Percentiles rank a stretch among this genome's conserved stretches.
phyloP scores from a whole-genome alignment of 2,797 vertebrate genomes.

The Diplodus sargus region DNA sequence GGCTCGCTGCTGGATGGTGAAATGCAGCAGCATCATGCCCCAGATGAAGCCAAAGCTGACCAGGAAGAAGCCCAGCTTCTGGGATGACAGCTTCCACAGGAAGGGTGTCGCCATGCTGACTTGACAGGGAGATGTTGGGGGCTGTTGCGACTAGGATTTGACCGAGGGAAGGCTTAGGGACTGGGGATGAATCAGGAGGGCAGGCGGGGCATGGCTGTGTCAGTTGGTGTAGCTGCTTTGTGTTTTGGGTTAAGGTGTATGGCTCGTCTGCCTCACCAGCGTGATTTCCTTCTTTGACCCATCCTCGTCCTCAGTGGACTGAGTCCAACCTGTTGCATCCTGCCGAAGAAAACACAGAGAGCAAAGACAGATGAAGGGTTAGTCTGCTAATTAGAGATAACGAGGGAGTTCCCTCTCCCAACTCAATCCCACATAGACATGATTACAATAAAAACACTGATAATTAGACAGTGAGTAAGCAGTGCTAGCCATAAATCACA shows the following conservation, averaged over 20 bases:
- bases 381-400: slow-evolving; percentile 33
- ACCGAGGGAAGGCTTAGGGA: slow-evolving; percentile 20
- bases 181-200: slow-evolving; percentile 70
- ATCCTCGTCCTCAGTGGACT: slow-evolving; percentile 55
- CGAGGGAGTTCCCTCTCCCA: slow-evolving; percentile 3
- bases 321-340: slow-evolving; percentile 42
- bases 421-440: background rate
- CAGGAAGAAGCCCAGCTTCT: slow-evolving; percentile 98
- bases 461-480: background rate
- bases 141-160: slow-evolving; percentile 23
- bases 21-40: slow-evolving; percentile 99
- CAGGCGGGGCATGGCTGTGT: slow-evolving; percentile 72
- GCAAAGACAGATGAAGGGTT: slow-evolving; percentile 9
- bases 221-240: slow-evolving; percentile 24
- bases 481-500: background rate
- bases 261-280: slow-evolving; percentile 54
- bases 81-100: slow-evolving; percentile 98
- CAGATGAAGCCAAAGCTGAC: slow-evolving; percentile 99
- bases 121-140: background rate
- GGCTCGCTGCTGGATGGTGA: slow-evolving; percentile 97
- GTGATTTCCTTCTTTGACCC: slow-evolving; percentile 59
- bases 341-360: slow-evolving; percentile 36
- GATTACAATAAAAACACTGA: slow-evolving; percentile 8
- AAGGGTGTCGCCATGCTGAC: slow-evolving; percentile 91
- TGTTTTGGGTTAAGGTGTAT: slow-evolving; percentile 5